These are phyloP conservation scores for Xanthia togata DNA, from an alignment of 2,888 invertebrate genomes.

Conservation along the genomic window DNA sequence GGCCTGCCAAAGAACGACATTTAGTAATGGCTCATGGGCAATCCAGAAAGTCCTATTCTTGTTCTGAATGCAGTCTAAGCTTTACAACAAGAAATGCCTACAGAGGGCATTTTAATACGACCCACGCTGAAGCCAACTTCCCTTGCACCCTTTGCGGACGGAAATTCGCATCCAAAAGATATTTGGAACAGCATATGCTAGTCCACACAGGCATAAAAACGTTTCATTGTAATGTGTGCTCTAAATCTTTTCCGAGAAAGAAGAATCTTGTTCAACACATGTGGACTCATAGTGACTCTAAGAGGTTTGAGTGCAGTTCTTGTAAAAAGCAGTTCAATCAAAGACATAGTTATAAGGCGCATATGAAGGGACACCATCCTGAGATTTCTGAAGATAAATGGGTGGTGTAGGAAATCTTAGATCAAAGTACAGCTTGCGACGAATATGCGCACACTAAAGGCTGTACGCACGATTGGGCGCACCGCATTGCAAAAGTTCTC, in stretches of 20 bases:
- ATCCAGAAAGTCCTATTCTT: constrained; percentile 74
- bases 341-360: constrained; percentile 82
- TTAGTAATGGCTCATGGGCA: constrained; percentile 76
- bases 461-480: background rate
- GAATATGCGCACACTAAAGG: background rate
- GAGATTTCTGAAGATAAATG: constrained; percentile 63
- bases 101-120: constrained; percentile 78
- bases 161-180: constrained; percentile 79
- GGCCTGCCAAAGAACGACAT: constrained; percentile 78
- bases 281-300: constrained; percentile 85
- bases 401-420: background rate
- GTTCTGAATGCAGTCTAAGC: constrained; percentile 80
- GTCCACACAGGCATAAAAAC: constrained; percentile 88
- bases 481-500: background rate
- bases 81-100: constrained; percentile 79
- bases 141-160: constrained; percentile 80
- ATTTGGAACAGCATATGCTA: constrained; percentile 84
- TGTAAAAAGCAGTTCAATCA: constrained; percentile 86
- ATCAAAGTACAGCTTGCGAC: too few species aligned
- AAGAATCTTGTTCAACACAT: constrained; percentile 84
- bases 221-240: constrained; percentile 86
- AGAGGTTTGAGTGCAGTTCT: constrained; percentile 80
- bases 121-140: constrained; percentile 81
- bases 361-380: constrained; percentile 84
- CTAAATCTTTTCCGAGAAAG: constrained; percentile 82